Evolutionary conservation across 2,113 vertebrate genomes (phyloP).

Genomic region (Casuarius casuarius): DNA sequence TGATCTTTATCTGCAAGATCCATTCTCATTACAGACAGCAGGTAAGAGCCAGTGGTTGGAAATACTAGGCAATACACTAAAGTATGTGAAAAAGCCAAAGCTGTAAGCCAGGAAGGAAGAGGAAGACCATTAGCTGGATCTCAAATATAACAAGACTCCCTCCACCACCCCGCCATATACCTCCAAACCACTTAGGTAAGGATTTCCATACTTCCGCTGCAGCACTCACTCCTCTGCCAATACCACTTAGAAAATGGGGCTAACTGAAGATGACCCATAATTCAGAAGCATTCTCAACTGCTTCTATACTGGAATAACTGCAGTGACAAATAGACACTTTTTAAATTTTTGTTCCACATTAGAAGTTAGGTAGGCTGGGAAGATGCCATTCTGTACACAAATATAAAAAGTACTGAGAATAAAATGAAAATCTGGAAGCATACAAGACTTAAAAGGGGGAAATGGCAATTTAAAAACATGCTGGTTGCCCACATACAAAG

Average conservation of each 20-base stretch:
- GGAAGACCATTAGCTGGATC: neutral
- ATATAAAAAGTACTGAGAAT: neutral
- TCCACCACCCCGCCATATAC: neutral
- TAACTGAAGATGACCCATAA: neutral
- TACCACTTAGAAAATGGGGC: rapidly evolving
- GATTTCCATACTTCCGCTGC: neutral
- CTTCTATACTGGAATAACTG: neutral
- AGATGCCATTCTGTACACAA: rapidly evolving
- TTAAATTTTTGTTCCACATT: neutral
- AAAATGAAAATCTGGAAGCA: neutral
- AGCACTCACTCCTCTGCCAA: rapidly evolving
- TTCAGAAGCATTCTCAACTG: neutral
- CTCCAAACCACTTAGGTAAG: neutral
- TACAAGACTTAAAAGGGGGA: neutral
- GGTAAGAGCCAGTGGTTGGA: neutral
- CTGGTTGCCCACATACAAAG: neutral
- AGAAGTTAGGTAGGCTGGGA: rapidly evolving
- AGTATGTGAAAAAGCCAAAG: neutral
- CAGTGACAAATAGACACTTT: neutral
- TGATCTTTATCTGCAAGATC: neutral
- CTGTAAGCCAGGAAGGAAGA: neutral
- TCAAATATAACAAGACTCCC: neutral
- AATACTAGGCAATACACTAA: neutral
- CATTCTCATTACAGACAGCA: neutral
- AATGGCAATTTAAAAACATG: neutral